These are phyloP conservation scores for Lasiommata megera DNA, from an alignment of 2,888 invertebrate species.

Conservation along the genomic window DNA sequence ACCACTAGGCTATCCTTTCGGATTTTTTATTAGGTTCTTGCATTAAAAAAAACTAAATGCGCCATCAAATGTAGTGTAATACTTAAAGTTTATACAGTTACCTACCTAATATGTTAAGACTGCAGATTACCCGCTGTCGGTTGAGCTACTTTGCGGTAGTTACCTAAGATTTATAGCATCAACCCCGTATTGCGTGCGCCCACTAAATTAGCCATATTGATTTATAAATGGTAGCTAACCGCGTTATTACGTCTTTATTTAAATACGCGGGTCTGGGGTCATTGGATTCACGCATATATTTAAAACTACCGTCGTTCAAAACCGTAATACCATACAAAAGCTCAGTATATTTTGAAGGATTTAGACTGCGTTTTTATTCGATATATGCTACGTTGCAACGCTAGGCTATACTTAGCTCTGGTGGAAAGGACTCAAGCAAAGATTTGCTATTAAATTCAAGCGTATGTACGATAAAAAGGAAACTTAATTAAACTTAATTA, in stretches of 20 bases:
- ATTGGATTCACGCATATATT: not conserved
- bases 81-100: not conserved
- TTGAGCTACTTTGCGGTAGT: constrained; percentile 41
- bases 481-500: no score
- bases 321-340: no score
- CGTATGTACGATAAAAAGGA: no score
- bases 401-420: no score
- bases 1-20: no score
- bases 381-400: no score
- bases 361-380: no score
- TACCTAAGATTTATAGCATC: constrained; percentile 57
- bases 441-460: no score
- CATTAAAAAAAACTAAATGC: no score
- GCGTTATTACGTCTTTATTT: constrained; percentile 51
- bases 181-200: constrained; percentile 34
- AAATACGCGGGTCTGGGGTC: constrained; percentile 31
- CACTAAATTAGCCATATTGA: constrained; percentile 42
- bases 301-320: not conserved
- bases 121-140: constrained; percentile 14
- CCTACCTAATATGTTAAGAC: constrained; percentile 4
- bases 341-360: no score
- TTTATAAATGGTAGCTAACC: constrained; percentile 52
- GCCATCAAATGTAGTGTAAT: not conserved
- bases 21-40: no score
- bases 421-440: no score